phyloP scores from a whole-genome alignment of 2,113 vertebrate species.

The Climacteris rufus region DNA sequence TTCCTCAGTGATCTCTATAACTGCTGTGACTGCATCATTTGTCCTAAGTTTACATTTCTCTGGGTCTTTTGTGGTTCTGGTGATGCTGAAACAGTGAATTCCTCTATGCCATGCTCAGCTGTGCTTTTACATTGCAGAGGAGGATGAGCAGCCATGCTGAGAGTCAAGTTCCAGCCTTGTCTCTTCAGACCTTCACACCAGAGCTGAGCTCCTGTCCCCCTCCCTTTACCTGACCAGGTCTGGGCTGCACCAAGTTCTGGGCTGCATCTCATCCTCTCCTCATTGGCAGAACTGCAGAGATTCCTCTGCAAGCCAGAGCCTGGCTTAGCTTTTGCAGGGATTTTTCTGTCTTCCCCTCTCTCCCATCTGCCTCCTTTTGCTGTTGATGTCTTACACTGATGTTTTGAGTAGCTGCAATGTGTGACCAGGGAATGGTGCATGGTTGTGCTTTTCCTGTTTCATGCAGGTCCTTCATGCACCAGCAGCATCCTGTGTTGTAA shows the following conservation, averaged over 20 bases:
- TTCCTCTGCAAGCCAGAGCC: background rate
- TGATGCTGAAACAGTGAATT: background rate
- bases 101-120: rapidly evolving
- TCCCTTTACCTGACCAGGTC: background rate
- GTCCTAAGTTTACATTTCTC: background rate
- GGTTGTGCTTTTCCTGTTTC: background rate
- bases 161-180: background rate
- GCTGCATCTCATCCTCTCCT: background rate
- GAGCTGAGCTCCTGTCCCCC: background rate
- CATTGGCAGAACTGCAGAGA: background rate
- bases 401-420: background rate
- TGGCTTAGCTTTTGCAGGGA: background rate
- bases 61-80: background rate
- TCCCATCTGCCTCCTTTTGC: background rate
- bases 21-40: background rate
- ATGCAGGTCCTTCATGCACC: background rate
- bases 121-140: background rate
- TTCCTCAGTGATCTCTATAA: background rate
- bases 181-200: background rate
- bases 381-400: background rate
- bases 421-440: background rate
- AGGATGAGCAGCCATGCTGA: background rate
- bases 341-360: background rate
- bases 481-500: background rate
- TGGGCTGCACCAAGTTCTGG: background rate